Evolutionary conservation across 2,113 vertebrate species (phyloP), one percentile per base, ranked within the genome.

Genomic region (Coracopsis vasa): DNA sequence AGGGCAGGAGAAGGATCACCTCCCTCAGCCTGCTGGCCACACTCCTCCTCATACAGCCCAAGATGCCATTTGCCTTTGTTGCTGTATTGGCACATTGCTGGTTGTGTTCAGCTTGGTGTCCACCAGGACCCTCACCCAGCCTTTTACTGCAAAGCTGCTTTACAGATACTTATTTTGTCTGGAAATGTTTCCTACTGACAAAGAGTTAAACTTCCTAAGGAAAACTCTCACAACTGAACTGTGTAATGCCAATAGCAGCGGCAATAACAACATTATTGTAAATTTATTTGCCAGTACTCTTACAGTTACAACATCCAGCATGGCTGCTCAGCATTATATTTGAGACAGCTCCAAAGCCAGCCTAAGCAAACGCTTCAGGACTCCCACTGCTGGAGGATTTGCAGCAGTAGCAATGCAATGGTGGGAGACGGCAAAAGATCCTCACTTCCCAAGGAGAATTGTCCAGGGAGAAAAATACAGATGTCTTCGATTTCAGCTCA

Each of bases 21-120:
- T 37, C 8, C 48, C 13, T 56, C 3, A 3, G 0, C 29, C 23
- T 25, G 35, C 39, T 11, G 42, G 67, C 25, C 44, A 6, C 28
- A 0, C 11, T 13, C 19, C 25, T 77, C 37, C 29, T n/a, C 1
- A 5, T 4, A 35, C 75, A 53, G 42, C n/a, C 31, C 51, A 18
- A 28, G 21, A 16, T 15, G 51, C 14, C 11, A 3, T 10, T 21
- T 3, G 2, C 35, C 6, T 13, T 11, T 29, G 37, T 56, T 72
- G 27, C 17, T 13, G 8, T 50, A 25, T 27, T 71, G 25, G 15
- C 44, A 73, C 54, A 1, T 10, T 35, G 47, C 25, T 58, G 7
- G 15, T 54, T 3, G 1, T 20, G 2, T 15, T 62, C 1, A 0
- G 4, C 24, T 21, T 4, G 8, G 53, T 15, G 33, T 28, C 50